Evolutionary conservation across 2,888 invertebrate genomes (phyloP).

Genomic region (Aromia moschata): DNA sequence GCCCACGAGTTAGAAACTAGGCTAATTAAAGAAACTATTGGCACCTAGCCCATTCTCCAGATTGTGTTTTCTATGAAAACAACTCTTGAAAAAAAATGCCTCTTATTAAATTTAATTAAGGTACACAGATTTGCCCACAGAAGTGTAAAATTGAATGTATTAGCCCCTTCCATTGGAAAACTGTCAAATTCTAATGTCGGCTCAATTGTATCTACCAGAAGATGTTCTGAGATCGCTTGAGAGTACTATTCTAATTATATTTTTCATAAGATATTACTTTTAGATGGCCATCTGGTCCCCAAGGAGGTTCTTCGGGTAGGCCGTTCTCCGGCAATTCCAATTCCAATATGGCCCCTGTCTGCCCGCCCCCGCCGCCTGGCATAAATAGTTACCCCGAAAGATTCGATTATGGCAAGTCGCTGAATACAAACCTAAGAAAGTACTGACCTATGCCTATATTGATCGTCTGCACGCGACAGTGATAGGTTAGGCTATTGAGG

Average conservation of each 20-base stretch:
- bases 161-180: too few relatives aligned
- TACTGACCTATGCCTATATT: constrained; percentile 28
- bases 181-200: too few relatives aligned
- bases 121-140: too few relatives aligned
- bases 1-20: too few relatives aligned
- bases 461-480: not conserved
- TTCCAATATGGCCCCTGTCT: constrained; percentile 50
- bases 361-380: constrained; percentile 56
- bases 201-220: too few relatives aligned
- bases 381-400: constrained; percentile 55
- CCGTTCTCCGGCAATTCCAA: constrained; percentile 51
- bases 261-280: constrained; percentile 28
- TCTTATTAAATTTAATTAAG: too few relatives aligned
- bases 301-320: constrained; percentile 26
- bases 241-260: not conserved
- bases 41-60: too few relatives aligned
- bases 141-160: too few relatives aligned
- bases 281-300: constrained; percentile 41
- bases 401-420: constrained; percentile 50
- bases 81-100: too few relatives aligned
- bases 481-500: not conserved
- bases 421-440: constrained; percentile 30
- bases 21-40: too few relatives aligned
- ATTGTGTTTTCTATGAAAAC: too few relatives aligned
- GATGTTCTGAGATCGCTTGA: too few relatives aligned